Base-by-base conservation (phyloP, 2,113 vertebrate genomes). In the Pterophyllum scalare region DNA sequence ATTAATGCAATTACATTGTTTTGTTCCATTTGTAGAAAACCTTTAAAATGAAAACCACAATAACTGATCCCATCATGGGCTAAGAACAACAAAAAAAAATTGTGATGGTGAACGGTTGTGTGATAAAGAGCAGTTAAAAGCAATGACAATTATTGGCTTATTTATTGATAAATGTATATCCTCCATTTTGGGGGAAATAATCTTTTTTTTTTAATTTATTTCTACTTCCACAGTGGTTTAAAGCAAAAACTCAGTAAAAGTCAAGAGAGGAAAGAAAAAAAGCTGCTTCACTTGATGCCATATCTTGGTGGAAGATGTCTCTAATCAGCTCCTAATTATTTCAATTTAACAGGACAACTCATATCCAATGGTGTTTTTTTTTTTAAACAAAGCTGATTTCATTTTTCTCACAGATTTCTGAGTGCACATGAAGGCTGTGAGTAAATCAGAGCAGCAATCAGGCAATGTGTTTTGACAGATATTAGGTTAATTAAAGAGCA, bases 401-500 rank as follows among this genome's bases (percentile, higher is more conserved):
- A n/a, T 28, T 78, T 80, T 77, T 74, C 81, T 84, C 31, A 33
- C 74, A 82, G 83, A 84, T 83, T 77, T 75, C 77, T 56, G 87
- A 80, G 75, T 54, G 78, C 79, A 89, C 57, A 58, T 43, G 3
- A 52, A 46, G 72, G 89, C 76, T 61, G 64, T 22, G 33, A 77
- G 85, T 81, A 58, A 90, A 89, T 93, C 90, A 89, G 86, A 87
- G 77, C 70, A 74, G 83, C 86, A 93, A 91, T 88, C 94, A 92
- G 40, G 49, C 67, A 20, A 76, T 91, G 93, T 91, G 91, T 88
- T 89, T 87, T 70, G 54, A 89, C 80, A 81, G 82, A 93, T 88
- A 94, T 95, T 91, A 90, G 85, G 82, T 84, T 90, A 57, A 94
- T 95, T 91, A 95, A 92, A 90, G 83, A 19, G 58, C 94, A 90